These are phyloP conservation scores for Agrotis clavis DNA, from an alignment of 2,888 invertebrate species.

Conservation along the genomic window DNA sequence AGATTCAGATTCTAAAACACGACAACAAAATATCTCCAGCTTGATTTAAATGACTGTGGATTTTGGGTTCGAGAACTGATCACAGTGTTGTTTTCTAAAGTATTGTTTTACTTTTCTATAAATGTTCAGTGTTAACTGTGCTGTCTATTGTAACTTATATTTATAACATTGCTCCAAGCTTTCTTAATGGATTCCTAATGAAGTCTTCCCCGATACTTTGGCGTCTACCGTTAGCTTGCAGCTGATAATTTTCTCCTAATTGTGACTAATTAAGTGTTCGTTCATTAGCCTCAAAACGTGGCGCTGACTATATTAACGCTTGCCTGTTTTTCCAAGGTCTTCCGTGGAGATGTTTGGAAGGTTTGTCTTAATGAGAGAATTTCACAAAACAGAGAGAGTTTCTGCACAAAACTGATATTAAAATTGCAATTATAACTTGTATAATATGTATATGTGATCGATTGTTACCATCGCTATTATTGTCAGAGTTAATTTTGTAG, in stretches of 20 bases:
- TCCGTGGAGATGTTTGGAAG: slow-evolving; percentile 93
- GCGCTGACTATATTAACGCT: slow-evolving; percentile 87
- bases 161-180: slow-evolving; percentile 35
- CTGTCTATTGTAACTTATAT: slow-evolving; percentile 25
- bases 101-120: background rate
- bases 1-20: background rate
- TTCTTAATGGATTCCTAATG: slow-evolving; percentile 45
- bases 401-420: slow-evolving; percentile 81
- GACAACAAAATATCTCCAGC: background rate
- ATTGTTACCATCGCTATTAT: slow-evolving; percentile 81
- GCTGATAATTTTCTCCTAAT: slow-evolving; percentile 55
- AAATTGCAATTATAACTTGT: slow-evolving; percentile 76
- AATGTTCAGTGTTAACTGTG: slow-evolving; percentile 9
- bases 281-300: slow-evolving; percentile 84
- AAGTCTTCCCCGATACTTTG: slow-evolving; percentile 36
- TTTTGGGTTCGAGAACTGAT: background rate
- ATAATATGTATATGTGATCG: slow-evolving; percentile 68
- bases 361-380: slow-evolving; percentile 91
- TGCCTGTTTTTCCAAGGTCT: slow-evolving; percentile 92
- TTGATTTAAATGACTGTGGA: background rate
- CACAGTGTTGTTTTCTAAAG: slow-evolving; percentile 1
- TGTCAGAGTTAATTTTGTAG: slow-evolving; percentile 57
- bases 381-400: slow-evolving; percentile 86
- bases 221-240: slow-evolving; percentile 50
- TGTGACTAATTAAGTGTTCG: slow-evolving; percentile 75